Evolutionary conservation across 2,888 invertebrate genomes (phyloP).

Genomic region (Melikaiella ostensackeni): DNA sequence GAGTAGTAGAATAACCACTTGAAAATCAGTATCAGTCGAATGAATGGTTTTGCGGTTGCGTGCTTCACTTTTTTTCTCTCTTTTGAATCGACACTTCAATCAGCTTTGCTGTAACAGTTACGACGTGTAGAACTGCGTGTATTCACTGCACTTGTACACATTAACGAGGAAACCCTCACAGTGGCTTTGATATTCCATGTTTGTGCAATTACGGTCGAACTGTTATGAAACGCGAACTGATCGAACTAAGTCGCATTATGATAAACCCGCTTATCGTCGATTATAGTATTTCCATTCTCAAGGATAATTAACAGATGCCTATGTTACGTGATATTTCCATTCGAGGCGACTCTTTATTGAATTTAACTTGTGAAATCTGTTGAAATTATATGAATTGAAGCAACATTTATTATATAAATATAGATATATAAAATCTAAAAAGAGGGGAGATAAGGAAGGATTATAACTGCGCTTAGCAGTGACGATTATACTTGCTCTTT

Average conservation of each 20-base stretch:
- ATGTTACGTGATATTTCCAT: constrained; percentile 28
- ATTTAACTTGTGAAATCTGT: not conserved
- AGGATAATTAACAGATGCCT: not conserved
- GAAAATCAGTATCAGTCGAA: not conserved
- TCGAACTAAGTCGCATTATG: constrained; percentile 67
- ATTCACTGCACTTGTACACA: not conserved
- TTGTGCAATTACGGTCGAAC: constrained; percentile 63
- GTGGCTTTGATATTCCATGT: constrained; percentile 65
- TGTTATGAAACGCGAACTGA: constrained; percentile 61
- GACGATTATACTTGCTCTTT: constrained; percentile 19
- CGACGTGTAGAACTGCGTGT: not conserved
- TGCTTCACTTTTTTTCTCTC: not conserved
- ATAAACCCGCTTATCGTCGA: constrained; percentile 56
- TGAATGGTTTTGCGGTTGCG: constrained; percentile 15
- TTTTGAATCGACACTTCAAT: constrained; percentile 4
- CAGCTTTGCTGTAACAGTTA: constrained; percentile 6
- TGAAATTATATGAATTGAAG: not conserved
- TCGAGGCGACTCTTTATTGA: not conserved
- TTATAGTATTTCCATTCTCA: constrained; percentile 23
- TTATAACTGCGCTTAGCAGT: not conserved
- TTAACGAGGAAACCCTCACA: not conserved
- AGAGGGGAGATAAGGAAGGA: not conserved
- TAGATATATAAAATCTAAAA: not conserved
- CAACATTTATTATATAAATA: not conserved
- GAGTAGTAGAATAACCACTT: constrained; percentile 2